These are phyloP conservation scores for Epicauta chinensis DNA, from an alignment of 1,140 invertebrate genomes.

Conservation along the genomic window DNA sequence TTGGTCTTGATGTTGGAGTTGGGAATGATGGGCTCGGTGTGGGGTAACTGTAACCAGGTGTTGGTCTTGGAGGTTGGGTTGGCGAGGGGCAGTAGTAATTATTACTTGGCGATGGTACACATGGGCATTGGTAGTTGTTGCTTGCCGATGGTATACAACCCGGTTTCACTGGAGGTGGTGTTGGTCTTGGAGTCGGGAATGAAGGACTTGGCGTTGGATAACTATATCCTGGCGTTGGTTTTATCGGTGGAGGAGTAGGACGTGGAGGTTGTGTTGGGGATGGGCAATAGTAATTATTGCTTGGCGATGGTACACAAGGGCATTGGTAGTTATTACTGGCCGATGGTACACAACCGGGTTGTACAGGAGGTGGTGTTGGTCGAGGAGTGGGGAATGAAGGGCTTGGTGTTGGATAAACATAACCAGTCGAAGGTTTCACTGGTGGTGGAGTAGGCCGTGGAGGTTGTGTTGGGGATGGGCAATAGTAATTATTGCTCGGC, in stretches of 20 bases:
- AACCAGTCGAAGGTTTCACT: slow-evolving; percentile 7
- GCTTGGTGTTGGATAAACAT: background rate
- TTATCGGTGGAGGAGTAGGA: slow-evolving; percentile 4
- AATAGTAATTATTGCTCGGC: too few relatives aligned
- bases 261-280: slow-evolving; percentile 1
- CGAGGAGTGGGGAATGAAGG: background rate
- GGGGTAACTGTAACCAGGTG: slow-evolving; percentile 6
- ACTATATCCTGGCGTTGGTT: too few relatives aligned
- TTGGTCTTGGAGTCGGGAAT: too few relatives aligned
- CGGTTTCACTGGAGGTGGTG: too few relatives aligned
- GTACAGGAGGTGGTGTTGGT: slow-evolving; percentile 4
- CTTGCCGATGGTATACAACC: too few relatives aligned
- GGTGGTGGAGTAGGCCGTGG: too few relatives aligned
- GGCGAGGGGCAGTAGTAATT: too few relatives aligned
- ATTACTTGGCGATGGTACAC: too few relatives aligned
- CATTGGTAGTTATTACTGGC: background rate
- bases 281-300: background rate
- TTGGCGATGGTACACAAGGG: slow-evolving; percentile 1
- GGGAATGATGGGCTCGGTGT: slow-evolving; percentile 6
- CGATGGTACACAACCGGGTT: slow-evolving; percentile 8
- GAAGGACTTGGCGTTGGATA: background rate
- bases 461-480: background rate
- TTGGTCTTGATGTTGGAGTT: background rate
- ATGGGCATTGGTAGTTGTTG: too few relatives aligned
- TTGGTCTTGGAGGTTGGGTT: too few relatives aligned